Evolutionary conservation across 2,888 invertebrate species (phyloP).

Genomic region (Cetonia aurata): DNA sequence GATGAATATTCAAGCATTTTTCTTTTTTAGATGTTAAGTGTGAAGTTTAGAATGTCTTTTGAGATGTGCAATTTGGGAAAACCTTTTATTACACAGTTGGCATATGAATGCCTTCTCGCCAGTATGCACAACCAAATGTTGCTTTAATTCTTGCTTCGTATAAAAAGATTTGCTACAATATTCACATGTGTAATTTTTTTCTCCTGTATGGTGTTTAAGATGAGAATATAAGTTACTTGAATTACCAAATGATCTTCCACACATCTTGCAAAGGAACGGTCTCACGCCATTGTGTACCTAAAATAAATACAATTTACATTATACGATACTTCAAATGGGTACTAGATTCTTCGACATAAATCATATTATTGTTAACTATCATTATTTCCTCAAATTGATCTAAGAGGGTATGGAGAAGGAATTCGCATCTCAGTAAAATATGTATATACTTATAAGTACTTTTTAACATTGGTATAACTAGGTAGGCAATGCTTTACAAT

Average conservation of each 20-base stretch:
- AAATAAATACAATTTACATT: constrained; percentile 20
- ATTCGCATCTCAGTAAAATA: too few species aligned
- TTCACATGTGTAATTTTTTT: constrained; percentile 59
- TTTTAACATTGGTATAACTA: too few species aligned
- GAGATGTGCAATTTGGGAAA: constrained; percentile 58
- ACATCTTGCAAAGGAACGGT: constrained; percentile 58
- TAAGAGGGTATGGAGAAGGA: too few species aligned
- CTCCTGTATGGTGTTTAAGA: constrained; percentile 58
- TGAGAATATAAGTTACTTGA: constrained; percentile 59
- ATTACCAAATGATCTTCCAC: constrained; percentile 58
- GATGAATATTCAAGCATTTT: too few species aligned
- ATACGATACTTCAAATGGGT: too few species aligned
- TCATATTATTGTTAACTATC: too few species aligned
- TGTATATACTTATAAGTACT: too few species aligned
- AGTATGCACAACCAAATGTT: constrained; percentile 58
- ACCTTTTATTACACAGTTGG: constrained; percentile 57
- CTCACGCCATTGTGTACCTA: constrained; percentile 59
- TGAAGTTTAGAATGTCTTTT: constrained; percentile 57
- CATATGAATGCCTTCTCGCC: constrained; percentile 58
- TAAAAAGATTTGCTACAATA: constrained; percentile 59
- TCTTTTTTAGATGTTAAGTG: constrained; percentile 15
- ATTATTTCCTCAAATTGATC: too few species aligned
- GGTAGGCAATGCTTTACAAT: too few species aligned
- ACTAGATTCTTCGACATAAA: too few species aligned
- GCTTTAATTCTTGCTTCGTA: constrained; percentile 58